Evolutionary conservation across 2,797 vertebrate genomes (phyloP).

Genomic region (Cichlasoma orientale): DNA sequence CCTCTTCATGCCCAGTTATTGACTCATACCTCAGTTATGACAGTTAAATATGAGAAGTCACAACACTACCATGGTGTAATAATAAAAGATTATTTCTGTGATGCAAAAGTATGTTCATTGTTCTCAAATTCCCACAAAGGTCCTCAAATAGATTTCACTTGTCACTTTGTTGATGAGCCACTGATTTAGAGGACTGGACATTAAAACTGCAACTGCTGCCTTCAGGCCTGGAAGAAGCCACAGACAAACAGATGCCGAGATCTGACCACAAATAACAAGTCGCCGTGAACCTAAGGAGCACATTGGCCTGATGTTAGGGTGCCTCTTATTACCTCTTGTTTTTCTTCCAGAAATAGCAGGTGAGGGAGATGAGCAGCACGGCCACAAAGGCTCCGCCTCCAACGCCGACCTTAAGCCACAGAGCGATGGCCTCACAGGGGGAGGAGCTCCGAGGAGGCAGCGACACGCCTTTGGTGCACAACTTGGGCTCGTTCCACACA

Average conservation of each 20-base stretch:
- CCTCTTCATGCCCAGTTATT: not conserved
- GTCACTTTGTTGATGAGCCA: not conserved
- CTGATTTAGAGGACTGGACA: not conserved
- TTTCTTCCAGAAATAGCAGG: constrained; percentile 99
- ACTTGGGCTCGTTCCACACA: constrained; percentile 93
- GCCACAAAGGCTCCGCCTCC: constrained; percentile 90
- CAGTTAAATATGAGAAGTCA: not conserved
- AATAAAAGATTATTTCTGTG: not conserved
- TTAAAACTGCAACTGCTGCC: not conserved
- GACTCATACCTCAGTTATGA: not conserved
- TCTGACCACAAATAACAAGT: constrained; percentile 5
- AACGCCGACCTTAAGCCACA: constrained; percentile 94
- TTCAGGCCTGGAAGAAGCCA: not conserved
- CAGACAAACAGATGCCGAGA: constrained; percentile 5
- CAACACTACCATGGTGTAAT: not conserved
- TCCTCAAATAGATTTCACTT: not conserved
- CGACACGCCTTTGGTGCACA: constrained; percentile 87
- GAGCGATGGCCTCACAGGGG: constrained; percentile 90
- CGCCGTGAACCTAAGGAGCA: constrained; percentile 12
- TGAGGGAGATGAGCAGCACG: constrained; percentile 90
- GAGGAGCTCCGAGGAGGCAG: constrained; percentile 86
- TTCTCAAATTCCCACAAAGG: not conserved
- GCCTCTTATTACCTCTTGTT: constrained; percentile 91
- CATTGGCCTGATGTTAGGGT: not conserved
- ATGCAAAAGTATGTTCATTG: not conserved